A percentile compares a stretch with the other conserved stretches of the same genome.
Conservation (phyloP, 2,113 vertebrate genomes). For the Oenanthe melanoleuca region DNA sequence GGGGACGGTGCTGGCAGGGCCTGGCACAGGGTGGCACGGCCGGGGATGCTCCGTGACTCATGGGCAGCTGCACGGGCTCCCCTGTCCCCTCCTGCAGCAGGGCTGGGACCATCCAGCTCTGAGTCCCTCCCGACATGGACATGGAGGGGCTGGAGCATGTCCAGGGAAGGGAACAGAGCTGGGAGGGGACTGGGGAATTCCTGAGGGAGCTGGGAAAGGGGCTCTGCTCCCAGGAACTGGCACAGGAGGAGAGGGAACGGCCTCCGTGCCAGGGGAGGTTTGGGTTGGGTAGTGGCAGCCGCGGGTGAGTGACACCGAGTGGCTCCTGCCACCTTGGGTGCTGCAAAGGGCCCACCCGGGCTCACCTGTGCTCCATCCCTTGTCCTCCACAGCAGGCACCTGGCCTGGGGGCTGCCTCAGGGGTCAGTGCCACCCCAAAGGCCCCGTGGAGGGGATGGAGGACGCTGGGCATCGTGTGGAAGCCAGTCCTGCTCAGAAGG, state of each 20-base stretch:
- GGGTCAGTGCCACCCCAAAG: neutral
- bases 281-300: fast-evolving
- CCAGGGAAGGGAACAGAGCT: neutral
- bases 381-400: neutral
- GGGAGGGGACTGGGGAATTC: too few species aligned
- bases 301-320: fast-evolving
- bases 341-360: neutral
- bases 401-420: neutral
- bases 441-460: neutral
- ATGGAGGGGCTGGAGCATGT: fast-evolving
- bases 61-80: neutral
- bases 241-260: fast-evolving
- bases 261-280: neutral
- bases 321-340: neutral
- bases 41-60: neutral
- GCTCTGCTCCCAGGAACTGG: neutral
- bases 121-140: neutral
- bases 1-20: neutral
- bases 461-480: neutral
- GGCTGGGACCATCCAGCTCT: neutral
- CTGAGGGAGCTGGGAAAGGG: neutral
- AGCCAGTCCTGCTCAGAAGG: neutral
- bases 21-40: neutral
- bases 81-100: neutral
- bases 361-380: neutral